Evolutionary conservation across 2,888 invertebrate genomes (phyloP), one percentile per base, ranked within the genome.

Genomic region (Melieria omissa): DNA sequence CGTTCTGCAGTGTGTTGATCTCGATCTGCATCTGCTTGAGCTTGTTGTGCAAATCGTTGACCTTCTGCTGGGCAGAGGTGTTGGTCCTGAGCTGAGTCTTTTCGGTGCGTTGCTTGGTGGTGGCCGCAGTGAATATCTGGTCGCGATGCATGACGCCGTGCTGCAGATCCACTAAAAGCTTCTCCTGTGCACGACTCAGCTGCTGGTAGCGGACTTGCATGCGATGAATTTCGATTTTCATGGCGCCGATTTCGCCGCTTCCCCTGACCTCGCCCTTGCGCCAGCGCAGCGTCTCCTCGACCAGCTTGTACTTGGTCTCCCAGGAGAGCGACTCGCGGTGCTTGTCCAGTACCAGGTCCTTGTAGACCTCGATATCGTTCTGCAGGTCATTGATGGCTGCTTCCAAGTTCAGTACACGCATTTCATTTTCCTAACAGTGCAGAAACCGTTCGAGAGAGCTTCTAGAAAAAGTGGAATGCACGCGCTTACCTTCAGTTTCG

Each of bases 191-290:
- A 1, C 85, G 81, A 49, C 82, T 85, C 0, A 87, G 76, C 73
- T 87, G 86, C 44, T 77, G 81, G 60, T 80, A 81, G 4, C 87
- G 82, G 55, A 94, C 93, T 86, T 93, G 91, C 95, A 95, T 95
- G 77, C 93, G 89, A 79, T 95, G 95, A 80, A 95, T 95, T 88
- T 95, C 95, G 54, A 88, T 89, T 82, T 90, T 92, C 94, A 95
- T 95, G 47, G 89, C 89, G 0, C 91, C 91, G 29, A 94, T 89
- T 84, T 95, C 95, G 3, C 95, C 93, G 5, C 89, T 90, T 3
- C 89, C 86, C 0, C 90, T 89, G 71, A 90, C 89, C 70, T 93
- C 93, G 49, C 90, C 89, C 68, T 90, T 90, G 64, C 93, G 90
- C 80, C 89, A 91, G 77, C 90, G 90, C 80, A 92, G 91, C 0